phyloP scores from a whole-genome alignment of 2,113 vertebrate species.

The Chloropsis hardwickii region DNA sequence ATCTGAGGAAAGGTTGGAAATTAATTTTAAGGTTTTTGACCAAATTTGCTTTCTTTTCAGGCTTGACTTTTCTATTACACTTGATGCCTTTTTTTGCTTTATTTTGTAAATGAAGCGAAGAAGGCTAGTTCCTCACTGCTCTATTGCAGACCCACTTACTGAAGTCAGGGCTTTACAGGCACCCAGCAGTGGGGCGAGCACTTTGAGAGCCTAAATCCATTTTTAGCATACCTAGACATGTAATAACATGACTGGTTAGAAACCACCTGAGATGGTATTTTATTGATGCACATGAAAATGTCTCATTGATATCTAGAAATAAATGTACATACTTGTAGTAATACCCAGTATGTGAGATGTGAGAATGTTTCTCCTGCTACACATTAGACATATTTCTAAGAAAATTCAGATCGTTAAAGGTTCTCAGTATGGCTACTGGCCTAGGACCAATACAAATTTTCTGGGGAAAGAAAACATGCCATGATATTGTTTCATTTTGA shows the following conservation, averaged over 20 bases:
- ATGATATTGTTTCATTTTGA: not conserved
- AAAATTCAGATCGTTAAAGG: not conserved
- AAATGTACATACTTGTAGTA: not conserved
- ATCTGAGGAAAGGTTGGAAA: not conserved
- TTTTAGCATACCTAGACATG: conserved; percentile 25
- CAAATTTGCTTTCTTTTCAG: not conserved
- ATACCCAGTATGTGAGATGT: not conserved
- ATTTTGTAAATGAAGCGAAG: not conserved
- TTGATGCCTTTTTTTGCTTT: not conserved
- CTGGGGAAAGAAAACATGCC: not conserved
- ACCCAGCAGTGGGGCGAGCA: not conserved
- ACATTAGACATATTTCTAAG: not conserved
- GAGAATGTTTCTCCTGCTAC: not conserved
- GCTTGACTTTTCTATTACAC: not conserved
- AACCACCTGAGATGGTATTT: not conserved
- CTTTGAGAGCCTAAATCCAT: conserved; percentile 15
- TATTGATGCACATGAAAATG: not conserved
- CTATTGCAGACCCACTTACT: not conserved
- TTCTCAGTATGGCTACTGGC: not conserved
- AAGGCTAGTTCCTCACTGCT: not conserved
- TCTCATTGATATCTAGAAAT: not conserved
- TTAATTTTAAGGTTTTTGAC: not conserved
- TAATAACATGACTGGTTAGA: conserved; percentile 33
- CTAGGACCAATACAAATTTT: not conserved
- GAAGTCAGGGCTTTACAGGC: not conserved